Conservation (phyloP, 92 coral and sea anemone species). For the Diadumene lineata region DNA sequence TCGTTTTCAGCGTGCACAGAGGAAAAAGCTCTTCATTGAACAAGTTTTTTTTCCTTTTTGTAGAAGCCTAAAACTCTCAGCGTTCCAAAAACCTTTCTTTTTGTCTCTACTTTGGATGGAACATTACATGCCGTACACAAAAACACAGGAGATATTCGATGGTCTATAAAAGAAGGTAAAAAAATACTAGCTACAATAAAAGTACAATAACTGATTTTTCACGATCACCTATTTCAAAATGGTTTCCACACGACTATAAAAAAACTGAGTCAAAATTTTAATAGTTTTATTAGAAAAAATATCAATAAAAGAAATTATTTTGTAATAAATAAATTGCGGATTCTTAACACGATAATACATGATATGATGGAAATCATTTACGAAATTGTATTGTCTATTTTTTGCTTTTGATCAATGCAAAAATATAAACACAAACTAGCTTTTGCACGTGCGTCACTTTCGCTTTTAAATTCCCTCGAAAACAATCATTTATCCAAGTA, state of each 20-base stretch:
- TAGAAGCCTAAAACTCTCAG: conserved; percentile 75
- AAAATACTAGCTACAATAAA: too few relatives aligned
- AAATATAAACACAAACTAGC: neutral
- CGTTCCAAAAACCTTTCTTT: conserved; percentile 91
- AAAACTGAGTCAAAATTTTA: neutral
- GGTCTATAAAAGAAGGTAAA: conserved; percentile 98
- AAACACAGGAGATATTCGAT: conserved; percentile 88
- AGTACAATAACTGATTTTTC: too few relatives aligned
- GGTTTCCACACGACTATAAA: neutral
- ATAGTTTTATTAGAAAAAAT: too few relatives aligned
- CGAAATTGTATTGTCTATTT: neutral
- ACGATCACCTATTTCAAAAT: neutral
- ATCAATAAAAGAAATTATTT: neutral
- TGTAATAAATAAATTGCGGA: neutral
- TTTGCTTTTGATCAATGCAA: neutral
- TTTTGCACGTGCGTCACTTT: neutral
- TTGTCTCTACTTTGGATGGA: conserved; percentile 96
- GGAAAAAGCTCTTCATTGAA: too few relatives aligned
- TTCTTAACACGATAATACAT: neutral
- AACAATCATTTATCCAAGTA: neutral
- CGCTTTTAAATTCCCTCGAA: neutral
- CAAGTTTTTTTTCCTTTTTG: conserved; percentile 5
- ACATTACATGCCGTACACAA: conserved; percentile 94
- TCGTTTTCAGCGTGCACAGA: too few relatives aligned
- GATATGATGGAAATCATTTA: neutral